Evolutionary conservation across 2,888 invertebrate species (phyloP).

Genomic region (Troides aeacus): DNA sequence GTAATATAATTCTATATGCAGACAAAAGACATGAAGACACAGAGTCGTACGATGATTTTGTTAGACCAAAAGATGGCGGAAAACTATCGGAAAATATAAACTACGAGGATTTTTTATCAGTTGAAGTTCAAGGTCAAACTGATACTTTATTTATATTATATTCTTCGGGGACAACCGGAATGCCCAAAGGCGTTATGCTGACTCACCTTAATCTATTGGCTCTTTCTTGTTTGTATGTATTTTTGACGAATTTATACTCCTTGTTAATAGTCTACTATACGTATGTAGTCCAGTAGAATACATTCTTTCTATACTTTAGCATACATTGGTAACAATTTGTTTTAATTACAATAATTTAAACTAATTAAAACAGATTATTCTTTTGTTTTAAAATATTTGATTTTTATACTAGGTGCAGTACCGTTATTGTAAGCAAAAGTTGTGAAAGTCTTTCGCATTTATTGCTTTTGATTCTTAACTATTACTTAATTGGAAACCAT

Average conservation of each 20-base stretch:
- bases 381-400: too few relatives aligned
- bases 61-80: slow-evolving; percentile 23
- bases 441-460: neutral
- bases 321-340: too few relatives aligned
- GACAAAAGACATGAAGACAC: slow-evolving; percentile 37
- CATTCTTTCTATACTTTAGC: too few relatives aligned
- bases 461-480: too few relatives aligned
- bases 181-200: slow-evolving; percentile 42
- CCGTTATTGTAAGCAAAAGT: too few relatives aligned
- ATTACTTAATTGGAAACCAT: too few relatives aligned
- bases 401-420: too few relatives aligned
- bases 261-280: too few relatives aligned
- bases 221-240: slow-evolving; percentile 34
- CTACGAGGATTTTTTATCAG: slow-evolving; percentile 31
- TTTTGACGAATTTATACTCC: neutral
- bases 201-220: slow-evolving; percentile 38
- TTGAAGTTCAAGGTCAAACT: slow-evolving; percentile 36
- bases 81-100: slow-evolving; percentile 28
- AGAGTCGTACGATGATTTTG: slow-evolving; percentile 47
- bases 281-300: too few relatives aligned
- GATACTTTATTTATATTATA: slow-evolving; percentile 38
- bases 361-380: too few relatives aligned
- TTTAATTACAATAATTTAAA: too few relatives aligned
- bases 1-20: slow-evolving; percentile 53
- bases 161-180: slow-evolving; percentile 43